Conservation (phyloP, 2,888 invertebrate species). For the Dicranocentrus wangi region DNA sequence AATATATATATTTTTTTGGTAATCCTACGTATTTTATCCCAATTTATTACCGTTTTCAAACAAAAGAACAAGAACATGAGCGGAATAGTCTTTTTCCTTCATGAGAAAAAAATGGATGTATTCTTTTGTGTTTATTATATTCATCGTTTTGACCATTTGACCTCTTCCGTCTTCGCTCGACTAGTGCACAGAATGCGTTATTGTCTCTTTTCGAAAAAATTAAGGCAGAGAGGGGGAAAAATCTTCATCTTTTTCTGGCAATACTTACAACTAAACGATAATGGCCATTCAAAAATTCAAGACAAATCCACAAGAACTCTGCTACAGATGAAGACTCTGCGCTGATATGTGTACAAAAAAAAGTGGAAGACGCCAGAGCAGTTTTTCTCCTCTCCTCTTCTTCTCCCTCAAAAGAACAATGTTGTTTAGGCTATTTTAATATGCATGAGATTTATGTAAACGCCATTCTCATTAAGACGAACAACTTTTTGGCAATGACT, state of each 20-base stretch:
- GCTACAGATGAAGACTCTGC: no score
- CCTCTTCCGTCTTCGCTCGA: conserved; percentile 24
- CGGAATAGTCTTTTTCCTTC: not conserved
- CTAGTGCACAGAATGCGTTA: not conserved
- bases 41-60: conserved; percentile 46
- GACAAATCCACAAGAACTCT: no score
- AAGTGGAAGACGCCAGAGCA: no score
- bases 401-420: conserved; percentile 24
- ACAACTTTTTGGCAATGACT: conserved; percentile 23
- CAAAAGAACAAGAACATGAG: conserved; percentile 25
- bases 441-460: conserved; percentile 63
- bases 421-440: conserved; percentile 49
- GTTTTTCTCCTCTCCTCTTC: not conserved
- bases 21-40: conserved; percentile 46
- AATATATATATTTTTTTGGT: conserved; percentile 34
- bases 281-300: no score
- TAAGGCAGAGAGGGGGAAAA: conserved; percentile 6
- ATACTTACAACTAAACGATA: no score
- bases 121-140: not conserved
- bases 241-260: no score
- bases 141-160: conserved; percentile 55
- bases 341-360: no score
- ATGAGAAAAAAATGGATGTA: not conserved
- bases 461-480: conserved; percentile 19
- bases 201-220: not conserved